phyloP scores from a whole-genome alignment of 2,113 vertebrate genomes.

The Heliornis fulica region DNA sequence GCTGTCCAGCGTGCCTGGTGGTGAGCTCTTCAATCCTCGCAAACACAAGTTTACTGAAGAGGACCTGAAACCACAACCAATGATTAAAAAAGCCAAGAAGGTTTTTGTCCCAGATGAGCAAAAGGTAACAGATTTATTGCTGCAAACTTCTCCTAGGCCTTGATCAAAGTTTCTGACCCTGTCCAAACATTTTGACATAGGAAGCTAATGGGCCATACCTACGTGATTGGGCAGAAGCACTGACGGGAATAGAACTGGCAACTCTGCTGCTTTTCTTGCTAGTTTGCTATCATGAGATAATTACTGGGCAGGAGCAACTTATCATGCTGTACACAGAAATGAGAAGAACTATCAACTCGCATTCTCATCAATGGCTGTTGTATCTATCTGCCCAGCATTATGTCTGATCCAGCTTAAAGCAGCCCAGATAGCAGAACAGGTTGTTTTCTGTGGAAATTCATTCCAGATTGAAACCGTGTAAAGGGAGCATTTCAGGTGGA shows the following conservation, averaged over 20 bases:
- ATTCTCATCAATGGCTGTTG: neutral
- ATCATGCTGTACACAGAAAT: neutral
- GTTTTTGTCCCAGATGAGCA: conserved; percentile 92
- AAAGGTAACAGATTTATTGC: conserved; percentile 81
- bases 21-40: conserved; percentile 95
- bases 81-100: conserved; percentile 99
- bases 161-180: neutral
- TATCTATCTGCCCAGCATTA: neutral
- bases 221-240: neutral
- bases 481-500: neutral
- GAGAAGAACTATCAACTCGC: neutral
- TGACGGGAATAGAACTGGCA: neutral
- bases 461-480: neutral
- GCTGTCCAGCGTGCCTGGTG: conserved; percentile 94
- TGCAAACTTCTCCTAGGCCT: neutral
- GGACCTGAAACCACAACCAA: conserved; percentile 97
- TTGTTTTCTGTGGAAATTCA: neutral
- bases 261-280: conserved; percentile 2
- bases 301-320: neutral
- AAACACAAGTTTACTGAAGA: conserved; percentile 96
- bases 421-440: neutral
- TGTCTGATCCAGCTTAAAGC: neutral
- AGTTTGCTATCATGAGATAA: neutral
- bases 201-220: neutral
- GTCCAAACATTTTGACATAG: neutral